Evolutionary conservation across 1,140 invertebrate genomes (phyloP).

Genomic region (Polyergus mexicanus): DNA sequence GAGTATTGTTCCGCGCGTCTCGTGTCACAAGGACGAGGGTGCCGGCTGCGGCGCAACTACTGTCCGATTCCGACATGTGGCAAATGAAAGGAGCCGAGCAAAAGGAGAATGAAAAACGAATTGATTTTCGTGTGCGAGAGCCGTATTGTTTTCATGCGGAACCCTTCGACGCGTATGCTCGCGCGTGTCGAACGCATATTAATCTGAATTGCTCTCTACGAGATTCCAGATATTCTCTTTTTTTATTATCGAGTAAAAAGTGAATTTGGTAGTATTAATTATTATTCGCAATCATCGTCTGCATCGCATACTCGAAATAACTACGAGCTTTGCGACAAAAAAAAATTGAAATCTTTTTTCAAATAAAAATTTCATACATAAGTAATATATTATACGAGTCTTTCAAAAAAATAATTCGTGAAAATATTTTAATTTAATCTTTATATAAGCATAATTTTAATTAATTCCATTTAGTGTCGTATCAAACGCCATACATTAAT

Average conservation of each 20-base stretch:
- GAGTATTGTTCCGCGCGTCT: constrained; percentile 72
- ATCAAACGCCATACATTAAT: not conserved
- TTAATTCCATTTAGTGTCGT: not conserved
- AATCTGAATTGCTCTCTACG: not conserved
- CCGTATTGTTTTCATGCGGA: constrained; percentile 63
- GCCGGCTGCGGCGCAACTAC: constrained; percentile 60
- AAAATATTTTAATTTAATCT: not conserved
- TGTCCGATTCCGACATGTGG: constrained; percentile 70
- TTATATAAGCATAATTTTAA: not conserved
- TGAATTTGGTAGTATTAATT: not conserved
- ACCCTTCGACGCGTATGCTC: not conserved
- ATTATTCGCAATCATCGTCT: not conserved
- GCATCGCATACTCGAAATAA: not conserved
- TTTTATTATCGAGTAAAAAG: not conserved
- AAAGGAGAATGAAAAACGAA: constrained; percentile 55
- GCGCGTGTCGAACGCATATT: constrained; percentile 19
- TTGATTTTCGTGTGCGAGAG: constrained; percentile 64
- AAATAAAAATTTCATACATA: not conserved
- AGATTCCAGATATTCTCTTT: not conserved
- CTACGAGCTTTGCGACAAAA: not conserved
- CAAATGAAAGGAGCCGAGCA: constrained; percentile 69
- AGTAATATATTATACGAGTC: no score
- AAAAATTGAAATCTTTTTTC: not conserved
- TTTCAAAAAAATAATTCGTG: not conserved
- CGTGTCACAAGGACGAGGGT: constrained; percentile 66